A percentile compares a stretch with the other conserved stretches of the same genome.
phyloP scores from a whole-genome alignment of 2,797 vertebrate species.

The Sebastiscus tertius region DNA sequence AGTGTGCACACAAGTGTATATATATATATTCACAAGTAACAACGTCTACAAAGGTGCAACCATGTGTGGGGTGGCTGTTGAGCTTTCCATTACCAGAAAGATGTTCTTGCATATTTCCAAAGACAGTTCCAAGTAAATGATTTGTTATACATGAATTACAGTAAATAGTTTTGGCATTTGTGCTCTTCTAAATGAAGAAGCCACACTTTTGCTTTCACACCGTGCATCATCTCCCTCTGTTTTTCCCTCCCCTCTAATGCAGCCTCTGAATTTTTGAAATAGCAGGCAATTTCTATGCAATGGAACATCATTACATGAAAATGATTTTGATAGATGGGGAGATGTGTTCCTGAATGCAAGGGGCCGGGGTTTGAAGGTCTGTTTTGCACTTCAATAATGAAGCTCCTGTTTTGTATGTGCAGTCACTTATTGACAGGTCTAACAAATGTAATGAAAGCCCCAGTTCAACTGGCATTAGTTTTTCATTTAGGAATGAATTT shows the following conservation, averaged over 20 bases:
- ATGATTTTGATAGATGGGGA: slow-evolving; percentile 59
- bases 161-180: neutral
- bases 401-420: slow-evolving; percentile 48
- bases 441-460: slow-evolving; percentile 53
- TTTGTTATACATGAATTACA: neutral
- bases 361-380: slow-evolving; percentile 38
- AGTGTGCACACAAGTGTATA: neutral
- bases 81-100: neutral
- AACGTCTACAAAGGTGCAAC: neutral
- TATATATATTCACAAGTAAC: neutral
- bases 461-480: slow-evolving; percentile 30
- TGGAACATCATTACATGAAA: slow-evolving; percentile 62
- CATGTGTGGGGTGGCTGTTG: neutral
- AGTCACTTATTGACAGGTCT: slow-evolving; percentile 53
- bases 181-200: neutral
- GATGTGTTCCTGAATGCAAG: slow-evolving; percentile 41
- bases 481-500: slow-evolving; percentile 53
- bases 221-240: neutral
- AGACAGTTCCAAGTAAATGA: neutral
- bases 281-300: slow-evolving; percentile 58
- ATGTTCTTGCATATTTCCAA: neutral
- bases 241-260: slow-evolving; percentile 10
- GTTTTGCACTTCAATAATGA: slow-evolving; percentile 58
- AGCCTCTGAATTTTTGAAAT: slow-evolving; percentile 48
- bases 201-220: neutral